Percentiles rank a stretch among this genome's conserved stretches.
Evolutionary conservation across 2,888 invertebrate species (phyloP).

Genomic region (Heliconius erato): DNA sequence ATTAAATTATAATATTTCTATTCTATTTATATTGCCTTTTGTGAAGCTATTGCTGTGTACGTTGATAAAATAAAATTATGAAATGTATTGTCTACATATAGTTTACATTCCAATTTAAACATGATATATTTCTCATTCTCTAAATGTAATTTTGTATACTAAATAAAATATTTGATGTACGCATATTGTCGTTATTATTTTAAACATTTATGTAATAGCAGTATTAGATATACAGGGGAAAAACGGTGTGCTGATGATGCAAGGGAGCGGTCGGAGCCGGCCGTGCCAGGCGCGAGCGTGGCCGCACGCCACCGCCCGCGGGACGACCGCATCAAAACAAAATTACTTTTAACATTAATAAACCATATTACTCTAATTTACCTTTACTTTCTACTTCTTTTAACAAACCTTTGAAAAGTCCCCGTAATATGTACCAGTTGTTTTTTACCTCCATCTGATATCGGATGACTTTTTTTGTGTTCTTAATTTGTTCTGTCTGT

Average conservation of each 20-base stretch:
- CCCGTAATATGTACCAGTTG: constrained; percentile 81
- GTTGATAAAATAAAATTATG: neutral
- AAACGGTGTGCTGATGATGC: neutral
- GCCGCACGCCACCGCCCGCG: constrained; percentile 70
- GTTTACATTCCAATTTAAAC: constrained; percentile 28
- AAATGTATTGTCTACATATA: constrained; percentile 13
- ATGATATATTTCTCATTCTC: neutral
- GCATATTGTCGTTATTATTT: neutral
- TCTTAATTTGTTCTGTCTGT: constrained; percentile 53
- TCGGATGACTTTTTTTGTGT: constrained; percentile 73
- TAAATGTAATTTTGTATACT: constrained; percentile 32
- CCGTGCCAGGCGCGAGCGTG: constrained; percentile 67
- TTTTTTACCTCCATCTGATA: constrained; percentile 80
- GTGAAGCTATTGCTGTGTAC: constrained; percentile 27
- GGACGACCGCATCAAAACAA: constrained; percentile 70
- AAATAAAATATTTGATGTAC: constrained; percentile 37
- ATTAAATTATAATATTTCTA: neutral
- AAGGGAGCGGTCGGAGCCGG: constrained; percentile 59
- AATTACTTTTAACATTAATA: constrained; percentile 85
- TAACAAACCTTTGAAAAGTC: constrained; percentile 81
- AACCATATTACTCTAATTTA: constrained; percentile 84
- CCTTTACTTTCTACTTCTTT: constrained; percentile 82
- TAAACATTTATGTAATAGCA: neutral
- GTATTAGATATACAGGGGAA: neutral
- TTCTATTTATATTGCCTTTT: constrained; percentile 11